Conservation (phyloP, 2,797 vertebrate genomes). For the Urophycis tenuis region DNA sequence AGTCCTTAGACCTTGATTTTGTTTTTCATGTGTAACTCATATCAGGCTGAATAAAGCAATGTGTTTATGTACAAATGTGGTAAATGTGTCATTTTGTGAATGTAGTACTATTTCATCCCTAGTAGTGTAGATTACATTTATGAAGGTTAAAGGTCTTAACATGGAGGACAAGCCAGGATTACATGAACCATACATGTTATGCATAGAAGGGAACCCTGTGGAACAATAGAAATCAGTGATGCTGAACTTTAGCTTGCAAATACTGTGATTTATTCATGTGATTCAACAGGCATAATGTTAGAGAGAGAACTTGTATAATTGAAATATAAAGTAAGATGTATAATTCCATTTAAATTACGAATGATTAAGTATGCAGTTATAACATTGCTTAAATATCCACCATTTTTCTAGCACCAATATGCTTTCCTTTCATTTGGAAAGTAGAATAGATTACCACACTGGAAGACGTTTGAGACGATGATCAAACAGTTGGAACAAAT, state of each 20-base stretch:
- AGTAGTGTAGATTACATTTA: not conserved
- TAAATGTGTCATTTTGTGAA: not conserved
- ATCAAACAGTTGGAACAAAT: too few relatives aligned
- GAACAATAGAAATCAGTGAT: too few relatives aligned
- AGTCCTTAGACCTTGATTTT: slow-evolving; percentile 58
- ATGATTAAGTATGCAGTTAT: not conserved
- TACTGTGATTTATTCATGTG: too few relatives aligned
- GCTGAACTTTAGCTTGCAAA: too few relatives aligned
- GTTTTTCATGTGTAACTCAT: slow-evolving; percentile 68
- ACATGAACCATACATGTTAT: not conserved
- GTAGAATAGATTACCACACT: too few relatives aligned
- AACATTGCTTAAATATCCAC: not conserved
- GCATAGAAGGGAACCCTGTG: not conserved
- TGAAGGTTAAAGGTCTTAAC: not conserved
- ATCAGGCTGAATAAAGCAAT: slow-evolving; percentile 70
- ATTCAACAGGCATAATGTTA: not conserved
- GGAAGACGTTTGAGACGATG: too few relatives aligned
- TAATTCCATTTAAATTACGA: too few relatives aligned
- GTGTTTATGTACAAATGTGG: slow-evolving; percentile 60
- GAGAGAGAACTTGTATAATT: too few relatives aligned
- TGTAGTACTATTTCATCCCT: not conserved
- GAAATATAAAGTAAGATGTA: too few relatives aligned
- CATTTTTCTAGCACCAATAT: not conserved
- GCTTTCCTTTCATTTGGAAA: too few relatives aligned
- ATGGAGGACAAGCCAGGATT: too few relatives aligned